Evolutionary conservation across 1,140 invertebrate species (phyloP).

Genomic region (Delia radicum): DNA sequence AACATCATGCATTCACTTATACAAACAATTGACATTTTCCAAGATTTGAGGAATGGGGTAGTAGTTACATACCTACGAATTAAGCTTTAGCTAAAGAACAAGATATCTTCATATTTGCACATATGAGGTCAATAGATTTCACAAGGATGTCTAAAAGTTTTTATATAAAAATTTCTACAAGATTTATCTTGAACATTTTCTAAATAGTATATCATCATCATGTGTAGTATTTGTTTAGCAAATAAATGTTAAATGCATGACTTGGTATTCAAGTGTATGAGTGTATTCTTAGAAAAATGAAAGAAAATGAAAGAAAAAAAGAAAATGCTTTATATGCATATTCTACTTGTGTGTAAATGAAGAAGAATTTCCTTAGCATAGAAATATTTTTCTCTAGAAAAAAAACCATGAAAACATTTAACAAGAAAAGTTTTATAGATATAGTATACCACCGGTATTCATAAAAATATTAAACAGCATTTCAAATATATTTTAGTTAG

Average conservation of each 20-base stretch:
- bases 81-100: not conserved
- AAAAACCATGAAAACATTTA: no score
- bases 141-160: not conserved
- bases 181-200: not conserved
- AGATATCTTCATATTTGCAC: not conserved
- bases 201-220: not conserved
- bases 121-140: slow-evolving; percentile 18
- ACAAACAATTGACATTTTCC: slow-evolving; percentile 56
- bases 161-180: not conserved
- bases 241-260: not conserved
- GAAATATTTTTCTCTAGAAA: no score
- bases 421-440: no score
- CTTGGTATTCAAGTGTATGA: not conserved
- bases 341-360: not conserved
- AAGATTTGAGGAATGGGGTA: slow-evolving; percentile 21
- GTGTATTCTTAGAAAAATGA: not conserved
- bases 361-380: not conserved
- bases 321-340: not conserved
- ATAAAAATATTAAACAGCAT: no score
- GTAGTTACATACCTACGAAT: not conserved
- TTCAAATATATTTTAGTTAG: no score
- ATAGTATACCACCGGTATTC: no score
- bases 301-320: not conserved
- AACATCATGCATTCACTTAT: slow-evolving; percentile 47
- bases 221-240: not conserved